phyloP scores from a whole-genome alignment of 1,140 invertebrate genomes.

The Stegodyphus dumicola region DNA sequence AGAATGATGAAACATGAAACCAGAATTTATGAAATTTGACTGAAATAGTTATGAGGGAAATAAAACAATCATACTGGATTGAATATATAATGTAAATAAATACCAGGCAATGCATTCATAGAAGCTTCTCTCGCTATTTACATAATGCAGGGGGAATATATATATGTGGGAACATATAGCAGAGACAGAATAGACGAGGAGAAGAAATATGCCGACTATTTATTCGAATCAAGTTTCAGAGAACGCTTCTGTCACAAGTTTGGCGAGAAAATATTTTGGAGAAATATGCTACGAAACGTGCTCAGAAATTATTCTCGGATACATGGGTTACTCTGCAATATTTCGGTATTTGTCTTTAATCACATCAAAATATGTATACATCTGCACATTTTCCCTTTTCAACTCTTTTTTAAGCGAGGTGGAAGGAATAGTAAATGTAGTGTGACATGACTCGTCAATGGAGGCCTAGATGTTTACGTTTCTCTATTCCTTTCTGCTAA shows the following conservation, averaged over 20 bases:
- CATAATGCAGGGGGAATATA: neutral
- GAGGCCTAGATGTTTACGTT: constrained; percentile 14
- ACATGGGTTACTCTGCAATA: constrained; percentile 2
- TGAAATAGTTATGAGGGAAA: too few species aligned
- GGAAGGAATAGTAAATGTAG: constrained; percentile 37
- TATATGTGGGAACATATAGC: neutral
- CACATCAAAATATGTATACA: constrained; percentile 27
- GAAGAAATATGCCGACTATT: constrained; percentile 55
- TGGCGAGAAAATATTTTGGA: constrained; percentile 45
- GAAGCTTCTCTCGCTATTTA: neutral
- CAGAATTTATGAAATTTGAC: too few species aligned
- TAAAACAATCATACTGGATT: too few species aligned
- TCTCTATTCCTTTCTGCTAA: neutral
- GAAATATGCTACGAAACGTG: constrained; percentile 45
- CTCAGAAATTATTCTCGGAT: constrained; percentile 35
- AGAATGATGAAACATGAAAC: too few species aligned
- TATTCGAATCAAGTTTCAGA: constrained; percentile 46
- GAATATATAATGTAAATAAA: too few species aligned
- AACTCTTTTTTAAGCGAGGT: constrained; percentile 7
- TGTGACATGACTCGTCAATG: constrained; percentile 29
- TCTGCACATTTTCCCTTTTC: neutral
- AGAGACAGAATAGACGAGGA: constrained; percentile 21
- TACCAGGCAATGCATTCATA: too few species aligned
- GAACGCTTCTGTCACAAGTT: constrained; percentile 25
- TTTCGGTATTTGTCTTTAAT: constrained; percentile 47